phyloP scores from a whole-genome alignment of 2,113 vertebrate genomes.

The Eurystomus gularis region DNA sequence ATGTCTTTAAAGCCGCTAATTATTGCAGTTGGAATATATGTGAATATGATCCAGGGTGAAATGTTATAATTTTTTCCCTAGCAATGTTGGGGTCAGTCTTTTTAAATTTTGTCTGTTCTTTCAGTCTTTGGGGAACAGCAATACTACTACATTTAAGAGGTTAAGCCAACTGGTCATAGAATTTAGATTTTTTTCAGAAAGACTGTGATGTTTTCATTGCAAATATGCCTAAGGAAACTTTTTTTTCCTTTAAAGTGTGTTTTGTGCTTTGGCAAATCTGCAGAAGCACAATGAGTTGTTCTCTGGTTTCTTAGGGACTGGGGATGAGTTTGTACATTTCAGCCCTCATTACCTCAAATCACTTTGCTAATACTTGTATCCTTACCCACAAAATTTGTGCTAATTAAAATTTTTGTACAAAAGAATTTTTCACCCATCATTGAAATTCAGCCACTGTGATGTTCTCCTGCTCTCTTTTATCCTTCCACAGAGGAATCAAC shows the following conservation, averaged over 20 bases:
- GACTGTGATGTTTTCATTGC: background rate
- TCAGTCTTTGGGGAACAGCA: background rate
- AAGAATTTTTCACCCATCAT: background rate
- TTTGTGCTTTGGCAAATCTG: background rate
- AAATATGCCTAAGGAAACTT: background rate
- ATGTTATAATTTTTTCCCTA: background rate
- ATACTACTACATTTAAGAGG: background rate
- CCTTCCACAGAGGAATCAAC: background rate
- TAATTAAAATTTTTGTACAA: background rate
- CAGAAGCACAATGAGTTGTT: background rate
- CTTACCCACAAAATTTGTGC: background rate
- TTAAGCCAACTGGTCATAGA: background rate
- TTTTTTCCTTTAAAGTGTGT: background rate
- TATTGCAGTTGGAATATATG: background rate
- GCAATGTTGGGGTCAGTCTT: background rate
- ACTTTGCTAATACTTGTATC: background rate
- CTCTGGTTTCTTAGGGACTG: background rate
- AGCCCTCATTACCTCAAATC: background rate
- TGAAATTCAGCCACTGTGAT: background rate
- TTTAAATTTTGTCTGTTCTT: background rate
- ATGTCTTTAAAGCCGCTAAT: conserved; percentile 3
- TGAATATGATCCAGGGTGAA: background rate
- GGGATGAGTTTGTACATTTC: background rate
- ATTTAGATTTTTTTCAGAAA: background rate
- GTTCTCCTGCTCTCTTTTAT: background rate